These are phyloP conservation scores for Borostomias antarcticus DNA, from an alignment of 2,797 vertebrate species.

Conservation along the genomic window DNA sequence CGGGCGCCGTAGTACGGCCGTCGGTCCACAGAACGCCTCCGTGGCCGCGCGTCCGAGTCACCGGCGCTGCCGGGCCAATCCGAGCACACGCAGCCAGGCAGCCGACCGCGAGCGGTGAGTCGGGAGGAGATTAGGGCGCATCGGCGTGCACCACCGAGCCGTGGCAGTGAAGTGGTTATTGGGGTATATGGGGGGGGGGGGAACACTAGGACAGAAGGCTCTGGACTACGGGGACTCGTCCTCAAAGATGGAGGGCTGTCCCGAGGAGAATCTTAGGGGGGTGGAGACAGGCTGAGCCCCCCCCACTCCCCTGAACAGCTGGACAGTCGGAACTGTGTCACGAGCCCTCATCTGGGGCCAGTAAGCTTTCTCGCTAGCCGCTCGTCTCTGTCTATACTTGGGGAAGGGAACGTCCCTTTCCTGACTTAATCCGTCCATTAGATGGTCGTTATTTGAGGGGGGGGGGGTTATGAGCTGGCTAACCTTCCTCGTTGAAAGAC, in stretches of 20 bases:
- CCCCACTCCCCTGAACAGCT: background rate
- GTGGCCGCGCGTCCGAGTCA: too few species aligned
- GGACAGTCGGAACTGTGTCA: background rate
- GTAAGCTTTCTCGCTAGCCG: too few species aligned
- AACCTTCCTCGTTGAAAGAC: background rate
- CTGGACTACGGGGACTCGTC: background rate
- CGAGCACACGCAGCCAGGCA: too few species aligned
- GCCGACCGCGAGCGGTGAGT: too few species aligned
- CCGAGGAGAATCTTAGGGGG: too few species aligned
- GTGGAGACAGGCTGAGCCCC: background rate
- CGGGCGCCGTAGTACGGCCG: too few species aligned
- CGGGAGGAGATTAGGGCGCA: too few species aligned
- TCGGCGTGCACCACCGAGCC: too few species aligned
- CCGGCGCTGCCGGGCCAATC: too few species aligned
- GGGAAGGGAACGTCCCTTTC: background rate
- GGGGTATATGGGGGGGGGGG: background rate
- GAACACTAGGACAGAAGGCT: background rate
- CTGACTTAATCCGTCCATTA: background rate
- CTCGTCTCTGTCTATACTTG: background rate
- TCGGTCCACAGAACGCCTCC: too few species aligned
- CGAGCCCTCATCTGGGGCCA: background rate
- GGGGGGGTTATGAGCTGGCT: background rate
- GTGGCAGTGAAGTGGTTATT: too few species aligned
- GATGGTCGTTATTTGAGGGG: too few species aligned
- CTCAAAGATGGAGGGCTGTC: slow-evolving; percentile 5